Percentiles rank a stretch among this genome's conserved stretches.
phyloP scores from a whole-genome alignment of 2,888 invertebrate species.

The Lepidocyrtoides sp. region DNA sequence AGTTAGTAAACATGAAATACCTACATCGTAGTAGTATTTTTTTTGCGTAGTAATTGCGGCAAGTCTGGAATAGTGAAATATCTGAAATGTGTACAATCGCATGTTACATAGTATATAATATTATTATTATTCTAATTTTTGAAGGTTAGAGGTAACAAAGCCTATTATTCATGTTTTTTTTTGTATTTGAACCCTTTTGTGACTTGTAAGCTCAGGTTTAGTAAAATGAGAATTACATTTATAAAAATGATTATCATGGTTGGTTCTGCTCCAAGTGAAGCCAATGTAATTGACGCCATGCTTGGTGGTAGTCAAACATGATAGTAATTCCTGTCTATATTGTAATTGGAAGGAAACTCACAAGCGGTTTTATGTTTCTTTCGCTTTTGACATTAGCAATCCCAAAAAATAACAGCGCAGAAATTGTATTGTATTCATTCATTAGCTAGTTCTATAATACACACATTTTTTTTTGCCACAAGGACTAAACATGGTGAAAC shows the following conservation, averaged over 20 bases:
- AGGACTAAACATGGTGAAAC: constrained; percentile 19
- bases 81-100: background rate
- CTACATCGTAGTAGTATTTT: background rate
- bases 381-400: background rate
- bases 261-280: too few species aligned
- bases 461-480: constrained; percentile 38
- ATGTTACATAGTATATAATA: too few species aligned
- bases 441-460: too few species aligned
- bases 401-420: background rate
- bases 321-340: too few species aligned
- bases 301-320: too few species aligned
- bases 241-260: too few species aligned
- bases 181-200: background rate
- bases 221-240: background rate
- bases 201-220: too few species aligned
- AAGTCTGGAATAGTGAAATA: background rate
- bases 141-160: constrained; percentile 46
- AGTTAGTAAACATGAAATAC: background rate
- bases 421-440: background rate
- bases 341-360: background rate
- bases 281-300: too few species aligned
- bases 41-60: background rate
- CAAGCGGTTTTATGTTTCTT: too few species aligned
- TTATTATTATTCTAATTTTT: constrained; percentile 59
- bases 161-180: background rate